phyloP scores from a whole-genome alignment of 1,140 invertebrate genomes.

The Phortica variegata region DNA sequence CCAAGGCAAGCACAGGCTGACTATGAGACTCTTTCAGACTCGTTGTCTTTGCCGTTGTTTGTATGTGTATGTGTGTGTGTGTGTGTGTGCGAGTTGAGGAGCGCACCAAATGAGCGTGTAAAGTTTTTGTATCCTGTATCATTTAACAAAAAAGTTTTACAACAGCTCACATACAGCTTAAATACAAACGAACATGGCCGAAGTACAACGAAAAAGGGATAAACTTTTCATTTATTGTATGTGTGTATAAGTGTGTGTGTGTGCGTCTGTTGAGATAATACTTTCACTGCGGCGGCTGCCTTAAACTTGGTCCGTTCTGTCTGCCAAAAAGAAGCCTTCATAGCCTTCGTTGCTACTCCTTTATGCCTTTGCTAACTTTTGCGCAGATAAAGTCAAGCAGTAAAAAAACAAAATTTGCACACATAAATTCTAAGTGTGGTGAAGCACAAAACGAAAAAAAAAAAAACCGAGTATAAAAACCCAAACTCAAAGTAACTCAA shows the following conservation, averaged over 20 bases:
- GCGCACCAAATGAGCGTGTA: conserved; percentile 4
- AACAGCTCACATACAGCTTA: conserved; percentile 13
- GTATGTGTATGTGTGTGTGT: conserved; percentile 7
- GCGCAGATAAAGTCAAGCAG: conserved; percentile 11
- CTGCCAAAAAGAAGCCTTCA: no score
- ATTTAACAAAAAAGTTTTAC: conserved; percentile 29
- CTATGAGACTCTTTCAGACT: conserved; percentile 4
- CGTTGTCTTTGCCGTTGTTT: conserved; percentile 1
- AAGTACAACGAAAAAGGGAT: conserved; percentile 12
- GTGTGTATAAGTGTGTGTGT: conserved; percentile 13
- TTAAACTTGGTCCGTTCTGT: no score
- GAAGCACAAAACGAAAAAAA: no score
- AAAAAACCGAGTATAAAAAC: no score
- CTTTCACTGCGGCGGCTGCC: conserved; percentile 16
- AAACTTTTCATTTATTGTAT: no score
- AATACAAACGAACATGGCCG: conserved; percentile 23
- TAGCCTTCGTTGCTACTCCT: conserved; percentile 1
- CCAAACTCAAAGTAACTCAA: no score
- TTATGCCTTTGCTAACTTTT: conserved; percentile 6
- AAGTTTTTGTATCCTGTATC: conserved; percentile 33
- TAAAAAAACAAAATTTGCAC: no score
- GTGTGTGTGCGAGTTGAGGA: conserved; percentile 4
- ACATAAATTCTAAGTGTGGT: no score
- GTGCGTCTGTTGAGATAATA: conserved; percentile 39
- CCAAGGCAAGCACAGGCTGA: conserved; percentile 12